Evolutionary conservation across 2,113 vertebrate genomes (phyloP), one percentile per base, ranked within the genome.

Genomic region (Brachyhypopomus occidentalis): DNA sequence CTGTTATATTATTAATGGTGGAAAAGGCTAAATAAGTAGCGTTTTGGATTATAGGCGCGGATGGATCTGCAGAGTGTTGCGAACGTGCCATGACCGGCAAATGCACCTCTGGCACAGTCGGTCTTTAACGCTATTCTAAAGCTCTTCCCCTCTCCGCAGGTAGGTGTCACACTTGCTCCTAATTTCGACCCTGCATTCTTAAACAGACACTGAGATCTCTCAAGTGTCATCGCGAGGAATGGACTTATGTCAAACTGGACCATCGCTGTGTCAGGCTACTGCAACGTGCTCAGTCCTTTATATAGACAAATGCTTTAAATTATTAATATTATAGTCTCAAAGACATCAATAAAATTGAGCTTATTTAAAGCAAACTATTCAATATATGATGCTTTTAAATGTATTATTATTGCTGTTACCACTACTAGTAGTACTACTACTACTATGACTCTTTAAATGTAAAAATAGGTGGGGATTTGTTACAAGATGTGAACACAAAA

Each of bases 101-200:
- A 85, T 63, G 72, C 27, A 69, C 84, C 78, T 55, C 72, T 79
- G 56, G 67, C 27, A 71, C 17, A 85, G 86, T 77, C 83, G 80
- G 77, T 70, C 87, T 85, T 84, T 77, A 55, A 79, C 36, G 71
- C 80, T 78, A 82, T 84, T 81, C 81, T 78, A 89, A 77, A 91
- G 92, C 93, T 91, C 96, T 97, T 91, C 96, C 94, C 91, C 90
- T 86, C 93, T 91, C 91, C 93, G 93, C 97, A 97, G 96, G 96
- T 98, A 98, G 97, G 96, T 96, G 97, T 98, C 97, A 98, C 93
- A 96, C 95, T 98, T 96, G 96, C 92, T 94, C 95, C 90, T 95
- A 92, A 91, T 96, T 97, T 97, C 78, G 55, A 16, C 69, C 74
- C 22, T 62, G 72, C 55, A 34, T 69, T 45, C 41, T 60, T 45